Evolutionary conservation across 2,113 vertebrate genomes (phyloP).

Genomic region (Cygnus buccinator): DNA sequence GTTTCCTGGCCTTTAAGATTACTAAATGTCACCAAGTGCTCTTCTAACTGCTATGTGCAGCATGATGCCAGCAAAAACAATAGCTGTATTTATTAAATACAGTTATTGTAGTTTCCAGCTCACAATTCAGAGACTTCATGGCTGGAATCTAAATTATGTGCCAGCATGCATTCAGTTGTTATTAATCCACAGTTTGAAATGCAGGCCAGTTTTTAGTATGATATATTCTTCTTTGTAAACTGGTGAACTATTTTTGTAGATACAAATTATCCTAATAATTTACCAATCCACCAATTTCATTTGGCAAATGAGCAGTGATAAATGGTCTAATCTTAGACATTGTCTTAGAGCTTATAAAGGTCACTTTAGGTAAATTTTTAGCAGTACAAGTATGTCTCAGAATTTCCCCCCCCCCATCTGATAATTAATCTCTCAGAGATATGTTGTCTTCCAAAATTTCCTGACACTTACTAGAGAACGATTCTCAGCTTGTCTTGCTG

Average conservation of each 20-base stretch:
- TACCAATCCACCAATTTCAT: background rate
- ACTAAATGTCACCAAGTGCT: background rate
- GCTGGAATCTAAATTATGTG: constrained; percentile 44
- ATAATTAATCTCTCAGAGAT: background rate
- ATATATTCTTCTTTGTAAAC: background rate
- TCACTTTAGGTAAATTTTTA: background rate
- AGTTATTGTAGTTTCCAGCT: constrained; percentile 42
- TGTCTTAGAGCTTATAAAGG: background rate
- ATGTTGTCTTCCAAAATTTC: background rate
- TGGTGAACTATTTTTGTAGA: background rate
- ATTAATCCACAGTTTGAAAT: background rate
- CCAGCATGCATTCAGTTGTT: constrained; percentile 32
- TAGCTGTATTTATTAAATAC: constrained; percentile 47
- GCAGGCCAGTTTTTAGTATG: background rate
- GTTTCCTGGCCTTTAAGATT: constrained; percentile 13
- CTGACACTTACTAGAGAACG: rapidly evolving
- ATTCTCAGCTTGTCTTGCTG: background rate
- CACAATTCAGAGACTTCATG: constrained; percentile 21
- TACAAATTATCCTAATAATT: background rate
- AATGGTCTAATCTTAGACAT: background rate
- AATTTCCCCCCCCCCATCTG: background rate
- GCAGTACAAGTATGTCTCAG: background rate
- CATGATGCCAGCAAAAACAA: constrained; percentile 58
- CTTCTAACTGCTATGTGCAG: background rate
- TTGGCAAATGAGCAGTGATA: background rate